Evolutionary conservation across 2,113 vertebrate genomes (phyloP).

Genomic region (Lathamus discolor): DNA sequence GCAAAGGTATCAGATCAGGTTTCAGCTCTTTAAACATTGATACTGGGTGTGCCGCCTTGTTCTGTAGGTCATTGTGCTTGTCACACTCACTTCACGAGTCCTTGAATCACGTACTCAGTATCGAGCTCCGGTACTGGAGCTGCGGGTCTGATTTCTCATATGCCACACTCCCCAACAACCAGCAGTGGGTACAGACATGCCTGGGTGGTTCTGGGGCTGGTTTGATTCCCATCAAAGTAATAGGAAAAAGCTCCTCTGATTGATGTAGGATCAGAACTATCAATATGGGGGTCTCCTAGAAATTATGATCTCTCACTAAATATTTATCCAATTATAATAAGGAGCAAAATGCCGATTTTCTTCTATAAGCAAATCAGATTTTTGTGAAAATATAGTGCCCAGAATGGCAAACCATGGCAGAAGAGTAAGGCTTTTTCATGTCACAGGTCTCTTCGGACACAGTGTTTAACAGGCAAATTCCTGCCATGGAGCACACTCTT

Average conservation of each 20-base stretch:
- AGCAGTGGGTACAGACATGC: not conserved
- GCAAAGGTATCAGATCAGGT: slow-evolving; percentile 12
- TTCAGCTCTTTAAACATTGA: slow-evolving; percentile 19
- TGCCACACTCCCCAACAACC: not conserved
- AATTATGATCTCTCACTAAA: not conserved
- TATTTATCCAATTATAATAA: not conserved
- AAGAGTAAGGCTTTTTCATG: not conserved
- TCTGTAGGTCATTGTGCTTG: slow-evolving; percentile 30
- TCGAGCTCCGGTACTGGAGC: not conserved
- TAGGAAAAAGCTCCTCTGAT: not conserved
- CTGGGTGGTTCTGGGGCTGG: not conserved
- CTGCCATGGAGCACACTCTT: not conserved
- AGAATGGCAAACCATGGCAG: not conserved
- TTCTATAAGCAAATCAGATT: not conserved
- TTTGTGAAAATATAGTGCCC: not conserved
- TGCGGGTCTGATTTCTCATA: not conserved
- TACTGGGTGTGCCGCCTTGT: slow-evolving; percentile 3
- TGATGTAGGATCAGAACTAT: not conserved
- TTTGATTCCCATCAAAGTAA: not conserved
- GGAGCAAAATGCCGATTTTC: not conserved
- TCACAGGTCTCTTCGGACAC: not conserved
- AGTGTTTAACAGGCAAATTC: not conserved
- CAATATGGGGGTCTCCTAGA: not conserved
- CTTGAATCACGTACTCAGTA: not conserved
- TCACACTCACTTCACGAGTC: not conserved